Conservation (phyloP, 2,888 invertebrate species). For the Leucophora obtusa region DNA sequence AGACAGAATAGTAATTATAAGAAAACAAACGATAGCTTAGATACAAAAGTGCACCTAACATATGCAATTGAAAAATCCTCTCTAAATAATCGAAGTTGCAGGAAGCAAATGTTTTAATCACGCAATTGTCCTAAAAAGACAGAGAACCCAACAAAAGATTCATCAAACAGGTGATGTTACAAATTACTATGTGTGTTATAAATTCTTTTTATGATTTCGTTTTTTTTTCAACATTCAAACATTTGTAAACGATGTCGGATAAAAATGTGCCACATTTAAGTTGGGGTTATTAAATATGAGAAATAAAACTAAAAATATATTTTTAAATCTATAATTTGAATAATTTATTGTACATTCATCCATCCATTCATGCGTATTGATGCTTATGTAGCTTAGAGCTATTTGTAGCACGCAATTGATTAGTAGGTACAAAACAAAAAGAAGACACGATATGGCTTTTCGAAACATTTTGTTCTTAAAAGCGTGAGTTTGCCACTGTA, state of each 20-base stretch:
- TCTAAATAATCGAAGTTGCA: constrained; percentile 59
- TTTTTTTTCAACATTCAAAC: not conserved
- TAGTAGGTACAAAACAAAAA: constrained; percentile 2
- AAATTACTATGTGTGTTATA: constrained; percentile 8
- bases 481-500: constrained; percentile 15
- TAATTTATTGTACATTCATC: constrained; percentile 1
- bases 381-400: constrained; percentile 21
- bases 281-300: not conserved
- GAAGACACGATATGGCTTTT: not conserved
- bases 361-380: not conserved
- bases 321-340: constrained; percentile 44
- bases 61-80: too few relatives aligned
- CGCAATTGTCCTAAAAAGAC: constrained; percentile 65
- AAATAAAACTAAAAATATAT: not conserved
- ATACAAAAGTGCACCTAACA: too few relatives aligned
- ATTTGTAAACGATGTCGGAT: not conserved
- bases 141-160: constrained; percentile 44
- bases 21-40: too few relatives aligned
- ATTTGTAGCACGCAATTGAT: constrained; percentile 54
- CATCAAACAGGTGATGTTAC: constrained; percentile 58
- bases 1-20: too few relatives aligned
- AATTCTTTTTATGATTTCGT: constrained; percentile 14
- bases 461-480: constrained; percentile 17
- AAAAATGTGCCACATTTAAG: too few relatives aligned
- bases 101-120: constrained; percentile 75